Conservation (phyloP, 2,113 vertebrate genomes). For the Cricetomys ansorgei region DNA sequence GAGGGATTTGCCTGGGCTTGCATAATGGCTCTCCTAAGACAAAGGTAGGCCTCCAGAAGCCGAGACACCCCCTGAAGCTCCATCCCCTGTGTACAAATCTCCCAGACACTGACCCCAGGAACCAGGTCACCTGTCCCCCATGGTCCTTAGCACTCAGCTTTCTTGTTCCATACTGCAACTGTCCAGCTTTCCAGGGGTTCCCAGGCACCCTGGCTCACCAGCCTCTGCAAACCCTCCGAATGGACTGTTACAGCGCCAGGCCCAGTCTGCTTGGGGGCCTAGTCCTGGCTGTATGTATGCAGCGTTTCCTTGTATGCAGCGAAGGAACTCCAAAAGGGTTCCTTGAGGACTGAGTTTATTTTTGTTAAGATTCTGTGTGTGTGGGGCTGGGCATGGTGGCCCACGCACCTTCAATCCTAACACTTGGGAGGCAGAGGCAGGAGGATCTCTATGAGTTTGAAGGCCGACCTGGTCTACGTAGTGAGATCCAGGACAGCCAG, state of each 20-base stretch:
- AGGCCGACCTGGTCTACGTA: neutral
- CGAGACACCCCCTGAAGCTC: accelerated
- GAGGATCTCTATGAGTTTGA: neutral
- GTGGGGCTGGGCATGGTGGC: neutral
- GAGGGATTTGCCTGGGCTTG: conserved; percentile 1
- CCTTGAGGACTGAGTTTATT: neutral
- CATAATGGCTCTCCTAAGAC: neutral
- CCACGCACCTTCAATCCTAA: neutral
- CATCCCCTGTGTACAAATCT: accelerated
- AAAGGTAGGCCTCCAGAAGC: neutral
- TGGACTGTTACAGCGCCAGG: neutral
- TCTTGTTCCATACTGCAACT: neutral
- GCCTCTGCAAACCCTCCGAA: neutral
- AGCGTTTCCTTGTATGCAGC: neutral
- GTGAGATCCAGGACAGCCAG: neutral
- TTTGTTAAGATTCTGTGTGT: neutral
- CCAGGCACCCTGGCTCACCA: neutral
- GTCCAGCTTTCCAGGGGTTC: neutral
- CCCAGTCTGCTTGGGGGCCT: neutral
- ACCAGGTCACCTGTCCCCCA: neutral
- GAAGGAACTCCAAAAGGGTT: neutral
- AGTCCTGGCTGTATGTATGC: too few relatives aligned
- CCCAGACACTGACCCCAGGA: neutral
- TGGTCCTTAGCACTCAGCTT: accelerated
- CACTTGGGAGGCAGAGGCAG: neutral